These are phyloP conservation scores for Hyphantria cunea DNA, from an alignment of 1,140 invertebrate species.

Conservation along the genomic window DNA sequence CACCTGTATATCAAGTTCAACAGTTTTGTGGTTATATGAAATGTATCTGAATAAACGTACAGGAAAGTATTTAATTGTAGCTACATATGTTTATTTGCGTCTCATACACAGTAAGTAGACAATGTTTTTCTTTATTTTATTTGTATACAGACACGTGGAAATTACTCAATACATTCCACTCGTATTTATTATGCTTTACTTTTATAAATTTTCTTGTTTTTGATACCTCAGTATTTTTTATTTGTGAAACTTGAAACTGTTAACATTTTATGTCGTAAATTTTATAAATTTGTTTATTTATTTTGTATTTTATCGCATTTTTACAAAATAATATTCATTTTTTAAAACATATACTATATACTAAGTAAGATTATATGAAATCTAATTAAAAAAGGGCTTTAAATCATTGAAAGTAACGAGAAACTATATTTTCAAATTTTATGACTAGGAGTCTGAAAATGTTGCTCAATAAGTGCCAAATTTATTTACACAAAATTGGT, in stretches of 20 bases:
- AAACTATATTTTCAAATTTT: too few species aligned
- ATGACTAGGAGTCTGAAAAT: constrained; percentile 13
- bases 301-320: not conserved
- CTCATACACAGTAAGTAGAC: too few species aligned
- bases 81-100: too few species aligned
- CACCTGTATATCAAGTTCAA: too few species aligned
- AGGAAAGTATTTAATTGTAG: too few species aligned
- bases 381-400: too few species aligned
- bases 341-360: too few species aligned
- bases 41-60: too few species aligned
- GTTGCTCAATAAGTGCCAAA: constrained; percentile 47
- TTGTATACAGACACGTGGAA: constrained; percentile 1
- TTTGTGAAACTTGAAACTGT: not conserved
- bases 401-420: too few species aligned
- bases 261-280: constrained; percentile 17
- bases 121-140: too few species aligned
- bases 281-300: constrained; percentile 16
- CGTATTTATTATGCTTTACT: constrained; percentile 8
- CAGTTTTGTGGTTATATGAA: too few species aligned
- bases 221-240: constrained; percentile 15
- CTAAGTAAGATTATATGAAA: too few species aligned
- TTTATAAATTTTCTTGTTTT: constrained; percentile 14
- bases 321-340: not conserved
- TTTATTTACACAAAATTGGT: constrained; percentile 15
- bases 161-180: constrained; percentile 25